Conservation (phyloP, 2,888 invertebrate species). For the Seira sanloemensis region DNA sequence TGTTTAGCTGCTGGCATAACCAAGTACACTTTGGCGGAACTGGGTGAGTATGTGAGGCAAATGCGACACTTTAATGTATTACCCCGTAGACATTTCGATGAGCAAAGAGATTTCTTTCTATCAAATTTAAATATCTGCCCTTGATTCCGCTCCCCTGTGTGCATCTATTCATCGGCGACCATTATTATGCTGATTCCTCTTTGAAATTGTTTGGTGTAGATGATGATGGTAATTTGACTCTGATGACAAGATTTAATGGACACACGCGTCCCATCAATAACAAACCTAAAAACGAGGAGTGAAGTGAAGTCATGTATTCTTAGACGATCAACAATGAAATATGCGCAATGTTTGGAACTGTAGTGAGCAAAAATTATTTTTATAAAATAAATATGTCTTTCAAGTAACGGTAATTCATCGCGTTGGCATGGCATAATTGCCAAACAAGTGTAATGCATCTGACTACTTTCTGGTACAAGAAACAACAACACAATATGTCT, state of each 20-base stretch:
- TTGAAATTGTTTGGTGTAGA: constrained; percentile 40
- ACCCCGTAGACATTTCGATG: constrained; percentile 11
- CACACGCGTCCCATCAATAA: constrained; percentile 39
- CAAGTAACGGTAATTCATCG: background rate
- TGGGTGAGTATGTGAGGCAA: constrained; percentile 36
- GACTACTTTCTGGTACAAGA: background rate
- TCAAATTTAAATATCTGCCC: constrained; percentile 61
- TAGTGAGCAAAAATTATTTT: constrained; percentile 3
- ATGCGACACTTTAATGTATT: background rate
- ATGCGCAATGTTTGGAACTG: background rate
- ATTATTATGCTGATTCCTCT: constrained; percentile 14
- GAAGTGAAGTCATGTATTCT: background rate
- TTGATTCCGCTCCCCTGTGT: constrained; percentile 44
- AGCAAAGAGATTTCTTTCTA: constrained; percentile 1
- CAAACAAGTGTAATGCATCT: background rate
- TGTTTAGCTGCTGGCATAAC: constrained; percentile 2
- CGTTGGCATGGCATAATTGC: background rate
- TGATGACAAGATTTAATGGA: constrained; percentile 52
- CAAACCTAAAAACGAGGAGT: background rate
- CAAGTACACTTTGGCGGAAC: constrained; percentile 32
- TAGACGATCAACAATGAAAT: constrained; percentile 26
- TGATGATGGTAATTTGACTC: constrained; percentile 19
- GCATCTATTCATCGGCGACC: constrained; percentile 38
- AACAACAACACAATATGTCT: background rate
- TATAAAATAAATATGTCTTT: background rate